These are phyloP conservation scores for Trichonephila clavipes DNA, from an alignment of 1,140 invertebrate genomes.

Conservation along the genomic window DNA sequence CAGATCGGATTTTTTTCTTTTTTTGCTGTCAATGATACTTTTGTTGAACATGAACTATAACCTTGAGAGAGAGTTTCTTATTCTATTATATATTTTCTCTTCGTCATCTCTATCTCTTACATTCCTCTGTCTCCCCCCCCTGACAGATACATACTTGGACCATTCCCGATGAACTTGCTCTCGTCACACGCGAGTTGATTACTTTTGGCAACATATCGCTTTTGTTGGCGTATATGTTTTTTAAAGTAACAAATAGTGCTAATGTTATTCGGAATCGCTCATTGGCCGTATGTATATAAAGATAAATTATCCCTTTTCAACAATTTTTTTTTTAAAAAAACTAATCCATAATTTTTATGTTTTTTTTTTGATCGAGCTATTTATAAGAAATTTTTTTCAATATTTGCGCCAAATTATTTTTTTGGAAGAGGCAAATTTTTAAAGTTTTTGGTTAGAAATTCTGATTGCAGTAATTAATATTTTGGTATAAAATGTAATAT, in stretches of 20 bases:
- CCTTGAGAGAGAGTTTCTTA: conserved; percentile 52
- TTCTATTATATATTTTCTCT: conserved; percentile 40
- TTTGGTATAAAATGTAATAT: too few relatives aligned
- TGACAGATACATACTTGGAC: conserved; percentile 31
- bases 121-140: conserved; percentile 46
- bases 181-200: not conserved
- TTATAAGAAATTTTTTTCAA: too few relatives aligned
- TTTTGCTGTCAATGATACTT: conserved; percentile 51
- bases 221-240: not conserved
- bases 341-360: not conserved
- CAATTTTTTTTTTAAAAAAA: not conserved
- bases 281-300: not conserved
- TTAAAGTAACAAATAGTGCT: not conserved
- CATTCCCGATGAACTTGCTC: conserved; percentile 65
- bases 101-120: conserved; percentile 34
- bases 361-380: not conserved
- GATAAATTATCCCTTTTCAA: not conserved
- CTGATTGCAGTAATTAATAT: too few relatives aligned
- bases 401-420: too few relatives aligned
- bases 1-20: conserved; percentile 28
- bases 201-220: conserved; percentile 16
- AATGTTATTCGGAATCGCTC: not conserved
- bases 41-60: conserved; percentile 43
- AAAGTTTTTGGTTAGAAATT: too few relatives aligned
- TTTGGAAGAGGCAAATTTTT: too few relatives aligned